Evolutionary conservation across 1,140 invertebrate species (phyloP).

Genomic region (Aethina tumida): DNA sequence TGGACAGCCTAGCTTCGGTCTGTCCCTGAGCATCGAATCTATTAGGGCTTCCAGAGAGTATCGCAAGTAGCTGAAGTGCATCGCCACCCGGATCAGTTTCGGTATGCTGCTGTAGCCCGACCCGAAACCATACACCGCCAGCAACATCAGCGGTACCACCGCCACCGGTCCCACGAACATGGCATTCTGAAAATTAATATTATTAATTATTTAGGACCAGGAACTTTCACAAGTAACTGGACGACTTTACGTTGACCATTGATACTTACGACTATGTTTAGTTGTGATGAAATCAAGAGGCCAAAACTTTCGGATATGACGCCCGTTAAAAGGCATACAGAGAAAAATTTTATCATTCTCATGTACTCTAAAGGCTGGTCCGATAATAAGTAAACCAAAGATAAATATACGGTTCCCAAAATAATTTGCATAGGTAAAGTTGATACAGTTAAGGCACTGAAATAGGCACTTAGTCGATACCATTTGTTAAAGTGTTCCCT

Average conservation of each 20-base stretch:
- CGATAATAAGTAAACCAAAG: constrained; percentile 76
- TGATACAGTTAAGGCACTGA: constrained; percentile 70
- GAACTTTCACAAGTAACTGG: constrained; percentile 3
- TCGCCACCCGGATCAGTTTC: constrained; percentile 56
- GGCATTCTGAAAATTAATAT: constrained; percentile 52
- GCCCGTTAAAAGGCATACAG: constrained; percentile 54
- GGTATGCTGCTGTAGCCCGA: constrained; percentile 50
- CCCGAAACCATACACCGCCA: constrained; percentile 68
- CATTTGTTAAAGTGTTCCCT: constrained; percentile 90
- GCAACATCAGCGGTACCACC: constrained; percentile 63
- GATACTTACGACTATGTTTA: constrained; percentile 60
- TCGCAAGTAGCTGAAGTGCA: constrained; percentile 73
- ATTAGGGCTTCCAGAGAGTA: constrained; percentile 70
- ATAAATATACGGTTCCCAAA: constrained; percentile 65
- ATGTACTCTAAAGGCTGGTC: constrained; percentile 72
- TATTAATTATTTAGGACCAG: constrained; percentile 5
- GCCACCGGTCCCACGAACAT: constrained; percentile 67
- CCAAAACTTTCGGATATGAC: constrained; percentile 69
- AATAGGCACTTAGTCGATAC: constrained; percentile 87
- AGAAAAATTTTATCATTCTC: constrained; percentile 60
- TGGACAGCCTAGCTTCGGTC: constrained; percentile 57
- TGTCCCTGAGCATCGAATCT: constrained; percentile 59
- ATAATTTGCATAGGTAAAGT: constrained; percentile 60
- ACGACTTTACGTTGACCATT: background rate
- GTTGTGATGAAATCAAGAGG: constrained; percentile 55